A percentile compares a stretch with the other conserved stretches of the same genome.
These are phyloP conservation scores for Merops nubicus DNA, from an alignment of 2,113 vertebrate species.

Conservation along the genomic window DNA sequence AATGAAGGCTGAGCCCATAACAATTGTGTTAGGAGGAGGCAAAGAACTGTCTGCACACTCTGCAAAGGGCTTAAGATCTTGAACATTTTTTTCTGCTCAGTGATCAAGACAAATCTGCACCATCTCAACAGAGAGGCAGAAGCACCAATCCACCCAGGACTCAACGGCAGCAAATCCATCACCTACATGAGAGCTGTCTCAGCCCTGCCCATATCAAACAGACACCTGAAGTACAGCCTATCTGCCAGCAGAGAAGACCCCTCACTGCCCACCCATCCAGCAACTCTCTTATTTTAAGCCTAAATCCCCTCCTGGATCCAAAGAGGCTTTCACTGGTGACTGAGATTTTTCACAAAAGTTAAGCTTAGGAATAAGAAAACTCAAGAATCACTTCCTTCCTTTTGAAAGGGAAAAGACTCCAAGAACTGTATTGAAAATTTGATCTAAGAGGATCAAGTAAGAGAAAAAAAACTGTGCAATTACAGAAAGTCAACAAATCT, in stretches of 20 bases:
- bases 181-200: background rate
- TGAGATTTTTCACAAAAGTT: background rate
- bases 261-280: background rate
- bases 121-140: background rate
- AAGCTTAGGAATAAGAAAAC: background rate
- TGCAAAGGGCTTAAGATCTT: background rate
- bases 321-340: background rate
- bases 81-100: slow-evolving; percentile 2
- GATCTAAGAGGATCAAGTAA: background rate
- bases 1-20: background rate
- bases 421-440: background rate
- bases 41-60: background rate
- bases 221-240: background rate
- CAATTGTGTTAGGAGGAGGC: background rate
- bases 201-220: background rate
- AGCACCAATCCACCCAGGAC: background rate
- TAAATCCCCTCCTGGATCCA: background rate
- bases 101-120: background rate
- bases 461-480: background rate
- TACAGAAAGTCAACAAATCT: background rate
- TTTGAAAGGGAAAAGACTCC: background rate
- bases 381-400: background rate
- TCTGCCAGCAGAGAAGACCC: background rate
- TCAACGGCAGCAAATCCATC: background rate
- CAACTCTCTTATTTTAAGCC: background rate